Percentiles rank a stretch among this genome's conserved stretches.
Evolutionary conservation across 2,888 invertebrate species (phyloP).

Genomic region (Eurytoma adleriae): DNA sequence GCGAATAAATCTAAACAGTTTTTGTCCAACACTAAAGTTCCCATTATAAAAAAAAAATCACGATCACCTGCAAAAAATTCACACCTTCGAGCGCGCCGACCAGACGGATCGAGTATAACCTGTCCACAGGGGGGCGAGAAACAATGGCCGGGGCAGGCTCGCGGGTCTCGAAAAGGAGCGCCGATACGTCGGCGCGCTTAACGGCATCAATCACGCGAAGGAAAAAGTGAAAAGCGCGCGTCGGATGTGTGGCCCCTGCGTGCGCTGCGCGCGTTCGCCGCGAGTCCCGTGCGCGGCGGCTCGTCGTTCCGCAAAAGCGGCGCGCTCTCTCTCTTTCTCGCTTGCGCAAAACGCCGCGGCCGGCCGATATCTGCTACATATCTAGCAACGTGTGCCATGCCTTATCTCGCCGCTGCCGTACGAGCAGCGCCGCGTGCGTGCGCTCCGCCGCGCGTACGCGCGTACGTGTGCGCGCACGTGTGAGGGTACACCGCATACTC

Average conservation of each 20-base stretch:
- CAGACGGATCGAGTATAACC: neutral
- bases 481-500: slow-evolving; percentile 16
- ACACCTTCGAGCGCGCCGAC: neutral
- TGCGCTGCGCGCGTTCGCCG: neutral
- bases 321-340: slow-evolving; percentile 19
- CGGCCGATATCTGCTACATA: slow-evolving; percentile 72
- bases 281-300: no score
- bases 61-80: neutral
- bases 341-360: slow-evolving; percentile 11
- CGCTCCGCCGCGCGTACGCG: neutral
- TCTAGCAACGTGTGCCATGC: slow-evolving; percentile 74
- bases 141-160: neutral
- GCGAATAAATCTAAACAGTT: no score
- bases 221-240: slow-evolving; percentile 22
- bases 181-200: slow-evolving; percentile 39
- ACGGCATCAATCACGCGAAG: slow-evolving; percentile 51
- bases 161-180: slow-evolving; percentile 1
- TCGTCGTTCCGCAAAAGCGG: neutral
- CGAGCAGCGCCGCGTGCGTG: slow-evolving; percentile 44
- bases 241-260: neutral
- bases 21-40: no score
- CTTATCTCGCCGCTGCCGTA: slow-evolving; percentile 67
- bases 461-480: neutral
- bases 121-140: neutral
- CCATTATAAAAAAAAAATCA: no score